Base-by-base conservation (phyloP, 2,888 invertebrate species). In the Thereva nobilitata region DNA sequence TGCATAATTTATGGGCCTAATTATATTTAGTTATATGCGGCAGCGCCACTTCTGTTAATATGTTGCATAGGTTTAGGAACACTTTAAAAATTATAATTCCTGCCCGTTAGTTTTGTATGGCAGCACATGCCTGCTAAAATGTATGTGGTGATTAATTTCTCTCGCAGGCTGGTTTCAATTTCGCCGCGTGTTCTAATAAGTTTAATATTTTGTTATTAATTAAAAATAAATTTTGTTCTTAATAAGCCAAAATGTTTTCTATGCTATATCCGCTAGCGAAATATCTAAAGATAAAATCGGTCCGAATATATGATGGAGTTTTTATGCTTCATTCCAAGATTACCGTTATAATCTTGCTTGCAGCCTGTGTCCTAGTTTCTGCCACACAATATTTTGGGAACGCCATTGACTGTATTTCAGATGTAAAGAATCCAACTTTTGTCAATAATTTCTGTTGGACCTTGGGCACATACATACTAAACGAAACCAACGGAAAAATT, bases 381-480 rank as follows among this genome's bases (percentile, higher is more conserved):
- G 88, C 91, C 9, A 90, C 90, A 74, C 91, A 93, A 78, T 92
- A 91, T 80, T 92, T 93, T 73, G 93, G 93, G 0, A 91, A 93
- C 73, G 92, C 93, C 0, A 92, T 94, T 61, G 86, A 89, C 73
- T 93, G 93, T 77, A 84, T 64, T 9, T 54, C 87, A 76, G 82
- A 83, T 5, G 82, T 83, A 10, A 81, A 83, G 4, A 71, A 86
- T 57, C 84, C 83, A 69, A 87, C 87, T 57, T 85, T 88, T 38
- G 83, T 91, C 6, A 88, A 92, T 73, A 87, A 87, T 64, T 91
- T 87, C 77, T 92, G 92, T 79, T 92, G 91, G 91, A 89, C 91
- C 70, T 86, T 87, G 77, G 89, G 90, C 55, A 90, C 89, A 4
- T 90, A 86, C 71, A 88, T 89, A n/a, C 42, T 74, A 3, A 71